phyloP scores from a whole-genome alignment of 1,140 invertebrate species.

The Pogonus chalceus region DNA sequence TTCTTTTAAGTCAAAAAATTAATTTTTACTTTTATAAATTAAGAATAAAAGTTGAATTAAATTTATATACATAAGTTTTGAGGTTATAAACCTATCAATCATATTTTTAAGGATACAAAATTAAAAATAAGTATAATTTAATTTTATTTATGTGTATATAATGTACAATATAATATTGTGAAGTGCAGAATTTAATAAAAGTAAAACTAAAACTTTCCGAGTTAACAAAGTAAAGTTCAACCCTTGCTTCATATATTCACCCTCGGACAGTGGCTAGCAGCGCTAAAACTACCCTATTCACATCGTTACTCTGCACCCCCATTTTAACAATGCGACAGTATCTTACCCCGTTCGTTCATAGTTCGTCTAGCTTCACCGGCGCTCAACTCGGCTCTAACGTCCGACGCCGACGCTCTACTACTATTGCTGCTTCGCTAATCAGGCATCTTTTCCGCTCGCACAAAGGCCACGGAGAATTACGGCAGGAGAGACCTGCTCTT shows the following conservation, averaged over 20 bases:
- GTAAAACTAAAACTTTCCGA: conserved; percentile 1
- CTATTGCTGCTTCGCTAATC: conserved; percentile 2
- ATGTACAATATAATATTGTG: neutral
- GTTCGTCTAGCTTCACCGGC: neutral
- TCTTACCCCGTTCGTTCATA: conserved; percentile 7
- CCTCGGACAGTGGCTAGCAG: conserved; percentile 22
- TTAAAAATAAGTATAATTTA: no score
- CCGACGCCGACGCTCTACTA: neutral
- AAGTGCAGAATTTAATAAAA: conserved; percentile 1
- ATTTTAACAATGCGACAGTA: conserved; percentile 16
- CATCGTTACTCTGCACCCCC: conserved; percentile 17
- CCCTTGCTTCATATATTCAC: conserved; percentile 19
- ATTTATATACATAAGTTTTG: no score
- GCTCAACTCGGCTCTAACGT: neutral
- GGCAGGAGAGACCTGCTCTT: no score
- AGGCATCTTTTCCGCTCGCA: neutral
- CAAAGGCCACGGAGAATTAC: no score
- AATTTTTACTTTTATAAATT: no score
- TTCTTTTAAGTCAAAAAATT: no score
- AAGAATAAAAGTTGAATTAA: no score
- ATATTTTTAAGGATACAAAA: no score
- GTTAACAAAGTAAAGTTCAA: conserved; percentile 14
- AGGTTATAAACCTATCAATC: no score
- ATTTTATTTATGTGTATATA: no score
- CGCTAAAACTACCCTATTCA: conserved; percentile 21